phyloP scores from a whole-genome alignment of 2,113 vertebrate species.

The Dolichotis patagonum region DNA sequence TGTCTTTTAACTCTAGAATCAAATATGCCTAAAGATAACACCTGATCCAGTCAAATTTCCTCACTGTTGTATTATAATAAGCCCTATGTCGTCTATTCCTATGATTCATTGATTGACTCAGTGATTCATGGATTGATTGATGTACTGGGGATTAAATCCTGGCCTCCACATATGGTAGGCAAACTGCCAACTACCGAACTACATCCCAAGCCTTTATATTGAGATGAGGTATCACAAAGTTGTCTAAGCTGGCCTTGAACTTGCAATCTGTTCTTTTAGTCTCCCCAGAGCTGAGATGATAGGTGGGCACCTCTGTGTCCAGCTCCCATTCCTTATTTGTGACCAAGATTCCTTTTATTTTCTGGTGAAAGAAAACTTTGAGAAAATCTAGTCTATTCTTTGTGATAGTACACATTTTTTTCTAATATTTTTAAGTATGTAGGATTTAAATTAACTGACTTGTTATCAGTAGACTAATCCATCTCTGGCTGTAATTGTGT shows the following conservation, averaged over 20 bases:
- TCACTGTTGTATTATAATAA: not conserved
- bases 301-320: not conserved
- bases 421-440: not conserved
- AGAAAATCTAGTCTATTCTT: not conserved
- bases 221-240: not conserved
- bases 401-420: not conserved
- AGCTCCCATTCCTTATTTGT: not conserved
- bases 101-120: not conserved
- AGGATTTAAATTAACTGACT: not conserved
- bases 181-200: not conserved
- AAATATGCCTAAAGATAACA: not conserved
- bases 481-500: not conserved
- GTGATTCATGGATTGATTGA: not conserved
- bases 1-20: slow-evolving; percentile 47
- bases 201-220: not conserved
- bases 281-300: not conserved
- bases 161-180: not conserved
- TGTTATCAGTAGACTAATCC: not conserved
- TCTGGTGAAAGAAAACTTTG: slow-evolving; percentile 11
- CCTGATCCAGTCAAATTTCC: not conserved
- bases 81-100: not conserved
- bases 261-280: not conserved
- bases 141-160: not conserved
- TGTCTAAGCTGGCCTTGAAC: not conserved
- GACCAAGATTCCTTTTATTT: not conserved